phyloP scores from a whole-genome alignment of 2,113 vertebrate genomes.

The Boleophthalmus pectinirostris region DNA sequence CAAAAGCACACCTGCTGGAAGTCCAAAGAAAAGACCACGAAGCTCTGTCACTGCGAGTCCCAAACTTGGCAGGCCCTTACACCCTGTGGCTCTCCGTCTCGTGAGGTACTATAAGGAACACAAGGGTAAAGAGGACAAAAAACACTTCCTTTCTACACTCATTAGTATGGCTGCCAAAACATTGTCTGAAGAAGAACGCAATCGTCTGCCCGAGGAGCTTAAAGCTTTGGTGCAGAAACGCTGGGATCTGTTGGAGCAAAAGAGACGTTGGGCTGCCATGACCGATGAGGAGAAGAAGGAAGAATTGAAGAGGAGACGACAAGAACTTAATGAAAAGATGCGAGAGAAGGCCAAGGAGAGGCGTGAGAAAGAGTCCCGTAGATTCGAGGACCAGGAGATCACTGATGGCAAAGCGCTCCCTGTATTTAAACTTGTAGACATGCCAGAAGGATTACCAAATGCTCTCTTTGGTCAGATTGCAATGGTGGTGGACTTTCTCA shows the following conservation, averaged over 20 bases:
- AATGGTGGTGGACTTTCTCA: slow-evolving; percentile 93
- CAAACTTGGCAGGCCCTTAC: slow-evolving; percentile 90
- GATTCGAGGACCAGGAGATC: slow-evolving; percentile 93
- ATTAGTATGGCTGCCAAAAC: slow-evolving; percentile 90
- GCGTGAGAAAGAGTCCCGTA: slow-evolving; percentile 88
- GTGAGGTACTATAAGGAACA: slow-evolving; percentile 95
- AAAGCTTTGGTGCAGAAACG: slow-evolving; percentile 87
- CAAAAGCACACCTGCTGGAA: slow-evolving; percentile 80
- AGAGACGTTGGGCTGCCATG: slow-evolving; percentile 90
- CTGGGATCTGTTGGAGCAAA: slow-evolving; percentile 90
- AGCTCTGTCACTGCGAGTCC: slow-evolving; percentile 76
- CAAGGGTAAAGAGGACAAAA: slow-evolving; percentile 92
- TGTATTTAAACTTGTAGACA: slow-evolving; percentile 89
- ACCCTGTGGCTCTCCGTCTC: slow-evolving; percentile 90
- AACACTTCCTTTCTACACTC: slow-evolving; percentile 86
- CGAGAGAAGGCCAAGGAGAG: slow-evolving; percentile 90
- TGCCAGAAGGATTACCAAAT: slow-evolving; percentile 94
- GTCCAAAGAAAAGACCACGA: slow-evolving; percentile 78
- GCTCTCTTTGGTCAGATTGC: slow-evolving; percentile 92
- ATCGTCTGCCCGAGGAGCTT: slow-evolving; percentile 90
- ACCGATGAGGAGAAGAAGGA: slow-evolving; percentile 89
- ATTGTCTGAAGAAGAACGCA: slow-evolving; percentile 87
- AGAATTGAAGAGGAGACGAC: slow-evolving; percentile 86
- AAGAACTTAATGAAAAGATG: slow-evolving; percentile 87
- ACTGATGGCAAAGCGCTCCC: slow-evolving; percentile 85